phyloP scores from a whole-genome alignment of 2,113 vertebrate genomes.

The Colius striatus region DNA sequence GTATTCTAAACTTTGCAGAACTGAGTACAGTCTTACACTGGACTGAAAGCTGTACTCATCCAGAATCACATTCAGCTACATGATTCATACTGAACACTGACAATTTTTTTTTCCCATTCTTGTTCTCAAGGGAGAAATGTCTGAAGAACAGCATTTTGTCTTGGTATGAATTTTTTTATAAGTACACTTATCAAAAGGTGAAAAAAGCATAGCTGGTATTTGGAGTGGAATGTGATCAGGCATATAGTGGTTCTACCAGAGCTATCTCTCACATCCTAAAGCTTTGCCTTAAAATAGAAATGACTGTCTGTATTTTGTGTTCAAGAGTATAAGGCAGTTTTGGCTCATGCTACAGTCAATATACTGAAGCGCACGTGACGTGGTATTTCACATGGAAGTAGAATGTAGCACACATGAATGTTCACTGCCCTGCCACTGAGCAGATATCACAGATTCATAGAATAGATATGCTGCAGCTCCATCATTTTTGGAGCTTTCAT shows the following conservation, averaged over 20 bases:
- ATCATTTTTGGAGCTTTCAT: neutral
- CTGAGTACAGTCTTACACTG: neutral
- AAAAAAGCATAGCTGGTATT: neutral
- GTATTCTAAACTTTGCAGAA: neutral
- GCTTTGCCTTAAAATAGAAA: neutral
- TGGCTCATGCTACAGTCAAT: neutral
- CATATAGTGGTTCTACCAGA: neutral
- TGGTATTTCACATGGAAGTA: rapidly evolving
- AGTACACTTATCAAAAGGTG: neutral
- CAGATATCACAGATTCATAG: no score
- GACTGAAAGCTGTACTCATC: neutral
- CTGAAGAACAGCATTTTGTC: neutral
- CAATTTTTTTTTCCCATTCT: neutral
- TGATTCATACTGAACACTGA: neutral
- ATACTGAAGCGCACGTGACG: neutral
- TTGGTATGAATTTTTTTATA: neutral
- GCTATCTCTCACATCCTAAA: neutral
- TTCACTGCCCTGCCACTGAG: neutral
- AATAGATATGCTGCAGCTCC: neutral
- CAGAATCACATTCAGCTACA: neutral
- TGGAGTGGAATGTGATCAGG: neutral
- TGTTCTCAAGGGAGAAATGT: neutral
- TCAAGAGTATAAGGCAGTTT: neutral
- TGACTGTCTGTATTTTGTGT: neutral
- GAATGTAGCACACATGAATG: neutral